These are phyloP conservation scores for Ecdyonurus torrentis DNA, from an alignment of 2,888 invertebrate species.

Conservation along the genomic window DNA sequence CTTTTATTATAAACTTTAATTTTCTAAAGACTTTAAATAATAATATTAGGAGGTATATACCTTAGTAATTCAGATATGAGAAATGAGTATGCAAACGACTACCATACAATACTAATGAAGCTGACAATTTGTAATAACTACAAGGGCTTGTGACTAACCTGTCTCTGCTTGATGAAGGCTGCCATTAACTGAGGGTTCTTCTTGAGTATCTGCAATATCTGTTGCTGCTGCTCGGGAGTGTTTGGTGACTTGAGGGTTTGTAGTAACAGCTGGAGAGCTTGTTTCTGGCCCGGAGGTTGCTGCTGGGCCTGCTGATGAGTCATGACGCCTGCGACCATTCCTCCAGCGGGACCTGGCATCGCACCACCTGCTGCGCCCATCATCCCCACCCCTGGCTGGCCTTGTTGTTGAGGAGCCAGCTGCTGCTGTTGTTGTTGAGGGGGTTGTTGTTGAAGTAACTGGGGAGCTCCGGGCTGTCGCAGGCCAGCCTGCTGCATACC, in stretches of 20 bases:
- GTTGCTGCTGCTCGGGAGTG: conserved; percentile 81
- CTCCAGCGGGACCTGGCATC: conserved; percentile 20
- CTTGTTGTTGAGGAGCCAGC: conserved; percentile 17
- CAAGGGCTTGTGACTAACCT: conserved; percentile 33
- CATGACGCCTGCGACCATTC: conserved; percentile 28
- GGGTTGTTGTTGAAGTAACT: conserved; percentile 27
- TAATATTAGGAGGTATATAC: too few species aligned
- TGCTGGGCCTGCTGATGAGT: conserved; percentile 26
- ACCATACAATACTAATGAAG: too few species aligned
- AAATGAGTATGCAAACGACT: too few species aligned
- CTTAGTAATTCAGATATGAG: too few species aligned
- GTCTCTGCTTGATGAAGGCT: conserved; percentile 79
- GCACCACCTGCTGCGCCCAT: conserved; percentile 9
- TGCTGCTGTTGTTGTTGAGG: conserved; percentile 24
- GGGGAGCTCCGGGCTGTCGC: conserved; percentile 25
- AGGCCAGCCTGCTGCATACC: conserved; percentile 26
- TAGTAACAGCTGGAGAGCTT: conserved; percentile 72
- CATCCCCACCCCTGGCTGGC: conserved; percentile 8
- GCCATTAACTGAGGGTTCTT: conserved; percentile 92
- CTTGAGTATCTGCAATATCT: conserved; percentile 76
- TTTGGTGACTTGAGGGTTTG: conserved; percentile 78
- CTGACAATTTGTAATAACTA: too few species aligned
- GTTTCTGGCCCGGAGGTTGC: conserved; percentile 27
- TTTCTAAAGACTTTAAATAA: too few species aligned
- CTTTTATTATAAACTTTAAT: too few species aligned